A percentile compares a stretch with the other conserved stretches of the same genome.
Evolutionary conservation across 1,140 invertebrate genomes (phyloP).

Genomic region (Diuraphis noxia): DNA sequence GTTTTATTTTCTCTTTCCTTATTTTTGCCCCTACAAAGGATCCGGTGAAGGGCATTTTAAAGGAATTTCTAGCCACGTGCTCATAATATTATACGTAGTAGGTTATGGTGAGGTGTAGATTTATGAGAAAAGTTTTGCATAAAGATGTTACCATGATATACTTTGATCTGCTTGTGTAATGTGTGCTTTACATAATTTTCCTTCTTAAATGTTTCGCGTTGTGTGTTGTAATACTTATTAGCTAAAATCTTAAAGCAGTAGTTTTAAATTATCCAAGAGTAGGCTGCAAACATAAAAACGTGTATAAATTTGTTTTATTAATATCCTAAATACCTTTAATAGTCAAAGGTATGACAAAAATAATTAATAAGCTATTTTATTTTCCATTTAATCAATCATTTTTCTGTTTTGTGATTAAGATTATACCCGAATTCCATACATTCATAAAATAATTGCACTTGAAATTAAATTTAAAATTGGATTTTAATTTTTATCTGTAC

Average conservation of each 20-base stretch:
- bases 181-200: not conserved
- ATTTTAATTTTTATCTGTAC: not conserved
- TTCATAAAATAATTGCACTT: not conserved
- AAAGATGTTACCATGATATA: slow-evolving; percentile 28
- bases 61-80: not conserved
- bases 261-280: not conserved
- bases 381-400: not conserved
- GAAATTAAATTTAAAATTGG: not conserved
- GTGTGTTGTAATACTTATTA: not conserved
- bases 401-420: not conserved
- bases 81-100: not conserved
- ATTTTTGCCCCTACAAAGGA: not conserved
- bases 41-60: slow-evolving; percentile 4
- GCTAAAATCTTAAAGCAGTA: not conserved
- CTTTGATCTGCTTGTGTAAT: slow-evolving; percentile 31
- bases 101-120: slow-evolving; percentile 27
- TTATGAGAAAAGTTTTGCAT: slow-evolving; percentile 41
- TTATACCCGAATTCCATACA: not conserved
- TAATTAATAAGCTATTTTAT: not conserved
- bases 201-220: not conserved
- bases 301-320: not conserved
- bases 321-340: not conserved
- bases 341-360: not conserved
- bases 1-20: slow-evolving; percentile 41
- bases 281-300: not conserved